phyloP scores from a whole-genome alignment of 2,113 vertebrate species.

The Urocynchramus pylzowi region DNA sequence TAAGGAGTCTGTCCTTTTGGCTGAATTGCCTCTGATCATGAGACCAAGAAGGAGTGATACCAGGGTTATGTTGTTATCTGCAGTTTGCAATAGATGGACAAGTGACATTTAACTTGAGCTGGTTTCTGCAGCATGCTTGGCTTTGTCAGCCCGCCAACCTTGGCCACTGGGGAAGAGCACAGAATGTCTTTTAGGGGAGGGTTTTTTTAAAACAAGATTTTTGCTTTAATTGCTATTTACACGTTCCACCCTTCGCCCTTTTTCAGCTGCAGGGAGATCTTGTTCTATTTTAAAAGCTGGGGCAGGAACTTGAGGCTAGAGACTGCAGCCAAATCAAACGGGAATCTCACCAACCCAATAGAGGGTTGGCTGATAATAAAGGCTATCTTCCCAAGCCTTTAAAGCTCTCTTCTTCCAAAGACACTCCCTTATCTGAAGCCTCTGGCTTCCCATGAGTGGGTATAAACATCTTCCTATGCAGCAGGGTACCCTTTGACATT shows the following conservation, averaged over 20 bases:
- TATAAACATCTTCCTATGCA: background rate
- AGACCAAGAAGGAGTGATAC: background rate
- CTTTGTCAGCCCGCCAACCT: background rate
- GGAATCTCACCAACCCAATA: constrained; percentile 25
- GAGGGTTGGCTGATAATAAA: background rate
- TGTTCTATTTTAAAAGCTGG: constrained; percentile 47
- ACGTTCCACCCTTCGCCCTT: background rate
- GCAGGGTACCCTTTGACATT: constrained; percentile 24
- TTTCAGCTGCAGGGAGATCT: constrained; percentile 20
- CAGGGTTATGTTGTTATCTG: background rate
- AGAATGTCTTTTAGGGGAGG: background rate
- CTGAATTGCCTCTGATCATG: background rate
- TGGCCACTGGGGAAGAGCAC: background rate
- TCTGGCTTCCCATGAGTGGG: constrained; percentile 20
- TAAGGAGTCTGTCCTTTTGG: background rate
- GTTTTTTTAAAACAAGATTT: background rate
- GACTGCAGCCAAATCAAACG: constrained; percentile 31
- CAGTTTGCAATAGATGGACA: background rate
- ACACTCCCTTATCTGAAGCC: constrained; percentile 47
- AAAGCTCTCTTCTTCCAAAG: constrained; percentile 32
- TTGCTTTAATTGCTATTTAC: constrained; percentile 24
- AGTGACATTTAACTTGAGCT: background rate
- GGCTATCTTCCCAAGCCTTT: constrained; percentile 22
- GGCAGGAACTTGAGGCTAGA: background rate
- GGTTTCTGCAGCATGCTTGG: background rate